Conservation (phyloP, 30 jellyfish, hydroid and myxozoan species). For the Hydractinia echinata region DNA sequence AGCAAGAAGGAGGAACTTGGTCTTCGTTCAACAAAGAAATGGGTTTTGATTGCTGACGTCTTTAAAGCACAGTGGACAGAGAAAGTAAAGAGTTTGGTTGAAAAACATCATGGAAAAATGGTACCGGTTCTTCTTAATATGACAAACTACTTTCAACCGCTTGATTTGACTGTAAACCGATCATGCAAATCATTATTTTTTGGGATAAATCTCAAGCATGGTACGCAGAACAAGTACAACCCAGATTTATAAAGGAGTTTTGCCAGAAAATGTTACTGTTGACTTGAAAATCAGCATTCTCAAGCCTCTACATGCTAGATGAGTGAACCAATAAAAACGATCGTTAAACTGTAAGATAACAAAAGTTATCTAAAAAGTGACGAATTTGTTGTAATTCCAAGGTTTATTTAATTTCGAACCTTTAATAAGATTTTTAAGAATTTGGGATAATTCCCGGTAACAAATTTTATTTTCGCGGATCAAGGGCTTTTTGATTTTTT, state of each 20-base stretch:
- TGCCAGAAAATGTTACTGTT: slow-evolving; percentile 4
- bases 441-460: too few species aligned
- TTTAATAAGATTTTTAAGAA: too few species aligned
- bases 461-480: too few species aligned
- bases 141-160: slow-evolving; percentile 6
- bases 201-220: slow-evolving; percentile 2
- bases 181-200: slow-evolving; percentile 2
- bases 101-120: slow-evolving; percentile 7
- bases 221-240: slow-evolving; percentile 12
- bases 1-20: background rate
- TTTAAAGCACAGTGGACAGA: too few species aligned
- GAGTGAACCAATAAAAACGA: too few species aligned
- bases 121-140: slow-evolving; percentile 5
- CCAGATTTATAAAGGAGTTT: slow-evolving; percentile 3
- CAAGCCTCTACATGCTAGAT: slow-evolving; percentile 14
- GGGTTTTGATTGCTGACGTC: background rate
- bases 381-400: too few species aligned
- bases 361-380: too few species aligned
- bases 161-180: slow-evolving; percentile 8
- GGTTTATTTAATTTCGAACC: too few species aligned
- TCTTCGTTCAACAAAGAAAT: background rate
- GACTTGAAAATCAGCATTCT: slow-evolving; percentile 7
- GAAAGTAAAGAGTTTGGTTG: too few species aligned
- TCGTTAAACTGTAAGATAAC: too few species aligned
- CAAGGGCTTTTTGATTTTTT: too few species aligned